Evolutionary conservation across 1,140 invertebrate genomes (phyloP).

Genomic region (Ectropis grisescens): DNA sequence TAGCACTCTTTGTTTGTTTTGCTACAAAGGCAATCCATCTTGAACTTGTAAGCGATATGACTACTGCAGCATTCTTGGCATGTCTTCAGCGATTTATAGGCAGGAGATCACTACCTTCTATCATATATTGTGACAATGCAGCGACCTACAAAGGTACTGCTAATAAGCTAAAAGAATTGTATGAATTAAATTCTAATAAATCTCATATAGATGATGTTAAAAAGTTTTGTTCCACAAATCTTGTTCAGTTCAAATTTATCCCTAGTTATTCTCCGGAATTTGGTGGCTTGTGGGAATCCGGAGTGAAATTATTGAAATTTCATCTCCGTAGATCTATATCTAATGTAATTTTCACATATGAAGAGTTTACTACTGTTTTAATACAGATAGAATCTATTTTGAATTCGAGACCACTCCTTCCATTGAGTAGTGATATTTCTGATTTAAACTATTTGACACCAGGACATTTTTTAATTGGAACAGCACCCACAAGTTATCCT

Average conservation of each 20-base stretch:
- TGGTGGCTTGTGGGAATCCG: conserved; percentile 10
- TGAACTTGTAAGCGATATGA: conserved; percentile 38
- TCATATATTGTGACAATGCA: conserved; percentile 2
- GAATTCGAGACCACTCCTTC: conserved; percentile 4
- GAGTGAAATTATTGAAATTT: conserved; percentile 10
- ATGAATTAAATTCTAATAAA: neutral
- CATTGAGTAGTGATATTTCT: too few species aligned
- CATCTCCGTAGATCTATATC: conserved; percentile 11
- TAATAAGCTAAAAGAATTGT: conserved; percentile 2
- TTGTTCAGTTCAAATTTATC: conserved; percentile 12
- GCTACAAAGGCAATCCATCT: conserved; percentile 52
- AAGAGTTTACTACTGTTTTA: conserved; percentile 13
- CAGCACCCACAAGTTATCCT: too few species aligned
- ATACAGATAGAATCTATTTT: conserved; percentile 15
- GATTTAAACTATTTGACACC: too few species aligned
- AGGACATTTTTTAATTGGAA: too few species aligned
- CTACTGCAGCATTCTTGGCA: conserved; percentile 37
- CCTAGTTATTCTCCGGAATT: conserved; percentile 14
- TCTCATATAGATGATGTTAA: neutral
- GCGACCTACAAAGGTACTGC: conserved; percentile 4
- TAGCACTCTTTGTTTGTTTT: conserved; percentile 1
- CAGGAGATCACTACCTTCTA: conserved; percentile 1
- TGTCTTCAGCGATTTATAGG: conserved; percentile 34
- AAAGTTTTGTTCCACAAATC: conserved; percentile 2
- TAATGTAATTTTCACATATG: conserved; percentile 12